These are phyloP conservation scores for Sus scrofa DNA, from an alignment of 2,113 vertebrate species.

Conservation along the genomic window T2T-Sscrofa CM000830.6:18775001-18775500, in stretches of 20 bases:
- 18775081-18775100: background rate
- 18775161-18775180: background rate
- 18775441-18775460: conserved; percentile 30
- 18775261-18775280: background rate
- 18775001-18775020: background rate
- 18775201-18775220: background rate
- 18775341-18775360: background rate
- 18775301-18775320: background rate
- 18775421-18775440: background rate
- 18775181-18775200: conserved; percentile 7
- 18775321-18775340: background rate
- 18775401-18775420: background rate
- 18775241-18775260: background rate
- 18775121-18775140: background rate
- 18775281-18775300: background rate
- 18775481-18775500: background rate
- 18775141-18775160: background rate
- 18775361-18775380: background rate
- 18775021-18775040: background rate
- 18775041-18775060: background rate
- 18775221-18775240: background rate
- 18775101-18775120: background rate
- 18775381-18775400: background rate
- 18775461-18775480: background rate
- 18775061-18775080: background rate